phyloP scores from a whole-genome alignment of 2,113 vertebrate species.

The Heloderma charlesbogerti region DNA sequence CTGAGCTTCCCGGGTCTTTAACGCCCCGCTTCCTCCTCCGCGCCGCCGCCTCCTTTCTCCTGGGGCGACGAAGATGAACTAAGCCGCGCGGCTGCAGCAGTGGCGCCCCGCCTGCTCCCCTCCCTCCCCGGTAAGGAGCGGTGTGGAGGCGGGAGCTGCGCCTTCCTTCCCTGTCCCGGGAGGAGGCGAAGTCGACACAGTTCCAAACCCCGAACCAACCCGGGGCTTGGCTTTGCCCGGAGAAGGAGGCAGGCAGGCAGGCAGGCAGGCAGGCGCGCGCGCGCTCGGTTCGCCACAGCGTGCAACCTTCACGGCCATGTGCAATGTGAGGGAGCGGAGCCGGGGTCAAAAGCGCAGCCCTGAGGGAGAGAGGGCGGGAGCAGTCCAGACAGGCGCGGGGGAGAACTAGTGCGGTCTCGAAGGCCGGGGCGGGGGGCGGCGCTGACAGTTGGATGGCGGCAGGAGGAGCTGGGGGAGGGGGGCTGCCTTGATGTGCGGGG shows the following conservation, averaged over 20 bases:
- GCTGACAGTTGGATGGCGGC: neutral
- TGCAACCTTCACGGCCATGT: conserved; percentile 11
- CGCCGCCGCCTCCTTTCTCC: neutral
- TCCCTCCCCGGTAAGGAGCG: neutral
- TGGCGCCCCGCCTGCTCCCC: neutral
- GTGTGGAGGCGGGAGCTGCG: neutral
- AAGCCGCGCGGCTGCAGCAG: neutral
- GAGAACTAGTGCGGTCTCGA: conserved; percentile 32
- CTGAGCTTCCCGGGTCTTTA: conserved; percentile 4
- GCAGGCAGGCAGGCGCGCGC: neutral
- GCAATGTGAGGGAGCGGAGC: neutral
- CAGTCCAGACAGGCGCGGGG: neutral
- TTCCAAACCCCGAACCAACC: neutral
- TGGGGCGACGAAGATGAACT: neutral
- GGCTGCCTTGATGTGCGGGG: neutral
- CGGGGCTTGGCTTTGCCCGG: neutral
- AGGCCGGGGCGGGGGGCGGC: conserved; percentile 24
- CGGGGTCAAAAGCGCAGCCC: neutral
- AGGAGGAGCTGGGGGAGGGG: neutral
- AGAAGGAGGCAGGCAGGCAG: neutral
- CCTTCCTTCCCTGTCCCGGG: neutral
- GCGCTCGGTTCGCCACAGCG: neutral
- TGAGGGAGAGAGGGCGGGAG: neutral
- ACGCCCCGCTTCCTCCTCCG: neutral
- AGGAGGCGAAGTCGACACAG: neutral